phyloP scores from a whole-genome alignment of 23 tunicate species.

The Styela clava region DNA sequence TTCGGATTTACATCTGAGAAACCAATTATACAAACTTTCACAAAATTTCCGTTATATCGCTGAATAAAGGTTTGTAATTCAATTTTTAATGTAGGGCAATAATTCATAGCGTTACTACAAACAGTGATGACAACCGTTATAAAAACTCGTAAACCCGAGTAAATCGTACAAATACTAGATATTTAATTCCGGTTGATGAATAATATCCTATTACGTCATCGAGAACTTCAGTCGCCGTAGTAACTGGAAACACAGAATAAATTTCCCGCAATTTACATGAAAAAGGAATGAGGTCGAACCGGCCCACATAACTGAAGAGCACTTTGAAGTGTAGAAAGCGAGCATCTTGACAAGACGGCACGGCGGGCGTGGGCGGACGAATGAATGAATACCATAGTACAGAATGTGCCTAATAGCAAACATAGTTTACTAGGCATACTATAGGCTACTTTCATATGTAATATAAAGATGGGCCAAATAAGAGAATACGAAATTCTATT shows the following conservation, averaged over 20 bases:
- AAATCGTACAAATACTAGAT: neutral
- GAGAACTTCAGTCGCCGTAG: neutral
- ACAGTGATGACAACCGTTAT: too few relatives aligned
- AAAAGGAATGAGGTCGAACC: neutral
- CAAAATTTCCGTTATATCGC: too few relatives aligned
- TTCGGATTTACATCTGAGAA: too few relatives aligned
- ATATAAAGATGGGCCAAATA: too few relatives aligned
- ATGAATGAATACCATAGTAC: neutral
- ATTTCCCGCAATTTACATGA: neutral
- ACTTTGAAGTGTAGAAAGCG: neutral
- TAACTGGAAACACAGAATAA: neutral
- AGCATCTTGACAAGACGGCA: neutral
- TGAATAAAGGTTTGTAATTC: too few relatives aligned
- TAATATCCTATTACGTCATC: neutral
- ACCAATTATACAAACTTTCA: too few relatives aligned
- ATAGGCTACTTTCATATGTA: too few relatives aligned
- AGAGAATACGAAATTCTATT: too few relatives aligned
- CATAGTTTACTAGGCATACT: too few relatives aligned
- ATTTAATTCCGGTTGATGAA: neutral
- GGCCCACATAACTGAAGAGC: neutral
- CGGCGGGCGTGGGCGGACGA: neutral
- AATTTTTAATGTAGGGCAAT: too few relatives aligned
- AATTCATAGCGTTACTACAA: too few relatives aligned
- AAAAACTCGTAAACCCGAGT: neutral
- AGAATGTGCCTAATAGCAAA: too few relatives aligned